phyloP scores from a whole-genome alignment of 2,888 invertebrate species.

The Chironomus tentans region DNA sequence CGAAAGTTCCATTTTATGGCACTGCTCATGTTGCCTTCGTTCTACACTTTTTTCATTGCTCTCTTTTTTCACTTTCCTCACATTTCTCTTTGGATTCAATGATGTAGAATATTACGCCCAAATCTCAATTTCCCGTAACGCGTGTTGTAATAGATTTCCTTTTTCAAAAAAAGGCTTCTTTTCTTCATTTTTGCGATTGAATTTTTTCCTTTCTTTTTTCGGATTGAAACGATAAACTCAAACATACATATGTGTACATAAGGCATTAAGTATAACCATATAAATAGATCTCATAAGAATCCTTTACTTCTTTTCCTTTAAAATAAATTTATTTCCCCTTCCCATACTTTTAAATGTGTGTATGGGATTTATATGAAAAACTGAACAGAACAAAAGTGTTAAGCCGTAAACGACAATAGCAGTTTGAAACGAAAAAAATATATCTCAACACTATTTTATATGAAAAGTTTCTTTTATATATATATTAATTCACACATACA shows the following conservation, averaged over 20 bases:
- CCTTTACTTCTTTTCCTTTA: too few species aligned
- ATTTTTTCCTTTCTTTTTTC: neutral
- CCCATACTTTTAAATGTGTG: too few species aligned
- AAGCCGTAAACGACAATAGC: neutral
- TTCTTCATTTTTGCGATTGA: neutral
- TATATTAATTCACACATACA: neutral
- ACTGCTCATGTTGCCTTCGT: neutral
- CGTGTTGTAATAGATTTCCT: neutral
- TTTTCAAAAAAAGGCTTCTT: neutral
- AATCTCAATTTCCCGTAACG: slow-evolving; percentile 4
- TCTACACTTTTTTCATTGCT: neutral
- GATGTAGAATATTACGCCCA: neutral
- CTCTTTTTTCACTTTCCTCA: neutral
- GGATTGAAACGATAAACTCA: neutral
- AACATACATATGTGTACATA: neutral
- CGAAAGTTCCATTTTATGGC: neutral
- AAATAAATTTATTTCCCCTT: too few species aligned
- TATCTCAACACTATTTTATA: slow-evolving; percentile 4
- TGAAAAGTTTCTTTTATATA: slow-evolving; percentile 1
- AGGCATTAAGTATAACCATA: too few species aligned
- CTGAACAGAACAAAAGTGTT: neutral
- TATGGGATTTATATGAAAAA: neutral
- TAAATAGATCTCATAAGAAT: too few species aligned
- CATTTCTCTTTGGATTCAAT: neutral
- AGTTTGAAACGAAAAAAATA: neutral